Base-by-base conservation (phyloP, 2,113 vertebrate genomes). In the Atractosteus spatula region DNA sequence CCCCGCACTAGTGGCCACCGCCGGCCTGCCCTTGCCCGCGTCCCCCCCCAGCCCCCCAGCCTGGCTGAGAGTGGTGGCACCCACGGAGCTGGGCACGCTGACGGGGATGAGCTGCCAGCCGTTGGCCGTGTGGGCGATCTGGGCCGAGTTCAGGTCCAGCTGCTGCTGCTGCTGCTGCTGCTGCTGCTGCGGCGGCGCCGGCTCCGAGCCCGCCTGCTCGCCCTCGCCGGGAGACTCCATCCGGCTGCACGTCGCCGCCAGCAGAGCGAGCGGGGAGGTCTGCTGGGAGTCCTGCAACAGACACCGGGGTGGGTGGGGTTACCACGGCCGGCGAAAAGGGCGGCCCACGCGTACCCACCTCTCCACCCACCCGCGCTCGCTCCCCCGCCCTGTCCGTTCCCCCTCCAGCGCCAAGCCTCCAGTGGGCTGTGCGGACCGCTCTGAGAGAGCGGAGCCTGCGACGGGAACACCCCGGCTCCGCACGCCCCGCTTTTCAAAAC, bases 161-260 rank as follows among this genome's bases (percentile, higher is more conserved):
- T 91, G 85, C 41, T 86, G 76, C 17, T 95, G 77, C 10, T 90
- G 84, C 62, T 89, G 87, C 4, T 29, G 76, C 17, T 95, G 92
- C 11, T 93, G 77, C 10, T 90, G 84, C 62, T 89, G 87, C 4
- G 87, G 88, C 42, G 92, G 89, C n/a, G 80, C 82, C 14, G 84
- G 85, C 71, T 95, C 93, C 73, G 89, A 78, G n/a, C 83, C 76
- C 10, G 89, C 85, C 81, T 92, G 91, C 76, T 95, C 94, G 2
- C 87, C 94, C 82, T 98, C 96, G 67, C 91, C 94, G 71, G 95
- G 96, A 74, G 95, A 95, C 85, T 98, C 97, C 41, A 99, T 98
- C 68, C 95, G 89, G 87, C 97, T 99, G 89, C 97, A 99, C 45
- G 97, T 99, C 76, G 97, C 97, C 47, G 97, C 97, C 86, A 99